Evolutionary conservation across 2,797 vertebrate species (phyloP).

Genomic region (Enteromius fasciolatus): DNA sequence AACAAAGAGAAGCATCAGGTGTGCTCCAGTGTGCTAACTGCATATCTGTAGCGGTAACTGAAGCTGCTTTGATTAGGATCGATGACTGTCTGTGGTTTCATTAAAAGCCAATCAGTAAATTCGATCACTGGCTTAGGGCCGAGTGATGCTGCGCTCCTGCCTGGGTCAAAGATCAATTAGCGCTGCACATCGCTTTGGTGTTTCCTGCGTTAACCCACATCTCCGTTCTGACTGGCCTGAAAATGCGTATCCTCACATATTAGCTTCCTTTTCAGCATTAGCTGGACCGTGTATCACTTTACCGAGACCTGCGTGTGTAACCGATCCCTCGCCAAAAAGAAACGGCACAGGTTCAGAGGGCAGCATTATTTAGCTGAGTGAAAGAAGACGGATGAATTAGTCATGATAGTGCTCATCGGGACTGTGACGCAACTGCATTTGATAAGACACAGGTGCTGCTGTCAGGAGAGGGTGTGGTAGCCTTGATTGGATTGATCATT

Average conservation of each 20-base stretch:
- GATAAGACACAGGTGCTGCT: slow-evolving; percentile 33
- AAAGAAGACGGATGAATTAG: slow-evolving; percentile 54
- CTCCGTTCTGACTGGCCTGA: slow-evolving; percentile 38
- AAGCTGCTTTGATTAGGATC: slow-evolving; percentile 51
- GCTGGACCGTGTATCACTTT: slow-evolving; percentile 35
- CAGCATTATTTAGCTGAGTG: slow-evolving; percentile 50
- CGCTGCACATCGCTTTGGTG: slow-evolving; percentile 16
- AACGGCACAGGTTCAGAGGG: slow-evolving; percentile 46
- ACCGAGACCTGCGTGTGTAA: slow-evolving; percentile 38
- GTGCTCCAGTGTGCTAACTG: slow-evolving; percentile 15
- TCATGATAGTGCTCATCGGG: slow-evolving; percentile 45
- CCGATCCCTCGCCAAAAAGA: slow-evolving; percentile 40
- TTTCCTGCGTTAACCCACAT: slow-evolving; percentile 51
- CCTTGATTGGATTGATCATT: slow-evolving; percentile 22
- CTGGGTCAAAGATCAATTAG: slow-evolving; percentile 54
- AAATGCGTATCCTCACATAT: slow-evolving; percentile 34
- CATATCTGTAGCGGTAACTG: slow-evolving; percentile 45
- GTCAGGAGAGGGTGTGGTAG: slow-evolving; percentile 25
- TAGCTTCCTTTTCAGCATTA: slow-evolving; percentile 47
- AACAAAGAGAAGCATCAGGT: slow-evolving; percentile 44
- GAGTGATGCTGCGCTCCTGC: slow-evolving; percentile 35
- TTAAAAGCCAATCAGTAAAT: slow-evolving; percentile 57
- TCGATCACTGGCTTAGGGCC: slow-evolving; percentile 33
- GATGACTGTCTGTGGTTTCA: slow-evolving; percentile 54
- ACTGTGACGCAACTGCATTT: slow-evolving; percentile 39